Conservation (phyloP, 2,113 vertebrate genomes). For the Clarias macrocephalus region DNA sequence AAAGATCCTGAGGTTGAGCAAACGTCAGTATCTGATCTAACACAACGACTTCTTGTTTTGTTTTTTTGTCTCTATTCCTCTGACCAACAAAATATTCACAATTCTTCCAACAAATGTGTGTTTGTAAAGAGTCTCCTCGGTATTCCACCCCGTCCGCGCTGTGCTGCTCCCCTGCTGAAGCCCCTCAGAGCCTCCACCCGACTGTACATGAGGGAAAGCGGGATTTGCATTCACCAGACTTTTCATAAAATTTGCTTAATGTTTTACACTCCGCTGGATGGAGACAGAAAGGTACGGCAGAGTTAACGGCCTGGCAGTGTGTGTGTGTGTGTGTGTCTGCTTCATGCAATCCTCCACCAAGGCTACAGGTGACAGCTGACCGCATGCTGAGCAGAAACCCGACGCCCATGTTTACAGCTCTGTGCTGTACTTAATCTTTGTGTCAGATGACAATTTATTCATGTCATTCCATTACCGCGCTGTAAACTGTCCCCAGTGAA, state of each 20-base stretch:
- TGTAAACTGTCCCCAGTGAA: slow-evolving; percentile 53
- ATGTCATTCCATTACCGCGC: slow-evolving; percentile 53
- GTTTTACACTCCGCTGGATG: neutral
- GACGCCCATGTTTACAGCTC: slow-evolving; percentile 24
- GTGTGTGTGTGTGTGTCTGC: neutral
- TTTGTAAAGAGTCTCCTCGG: neutral
- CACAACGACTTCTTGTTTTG: neutral
- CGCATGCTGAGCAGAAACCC: slow-evolving; percentile 7
- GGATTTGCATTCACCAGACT: neutral
- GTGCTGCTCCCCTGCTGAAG: neutral
- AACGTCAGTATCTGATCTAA: neutral
- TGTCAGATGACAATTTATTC: slow-evolving; percentile 57
- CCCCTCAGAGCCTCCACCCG: no score
- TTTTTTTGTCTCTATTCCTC: neutral
- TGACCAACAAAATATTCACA: neutral
- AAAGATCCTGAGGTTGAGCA: neutral
- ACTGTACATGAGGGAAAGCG: neutral
- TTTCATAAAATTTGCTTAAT: neutral
- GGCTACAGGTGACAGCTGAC: slow-evolving; percentile 35
- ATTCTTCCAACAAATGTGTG: neutral
- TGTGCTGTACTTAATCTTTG: slow-evolving; percentile 51
- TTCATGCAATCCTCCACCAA: neutral
- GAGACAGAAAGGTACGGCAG: no score
- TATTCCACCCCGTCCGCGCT: neutral
- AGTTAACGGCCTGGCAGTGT: no score